Base-by-base conservation (phyloP, 2,797 vertebrate genomes). In the Adelosebastes latens region DNA sequence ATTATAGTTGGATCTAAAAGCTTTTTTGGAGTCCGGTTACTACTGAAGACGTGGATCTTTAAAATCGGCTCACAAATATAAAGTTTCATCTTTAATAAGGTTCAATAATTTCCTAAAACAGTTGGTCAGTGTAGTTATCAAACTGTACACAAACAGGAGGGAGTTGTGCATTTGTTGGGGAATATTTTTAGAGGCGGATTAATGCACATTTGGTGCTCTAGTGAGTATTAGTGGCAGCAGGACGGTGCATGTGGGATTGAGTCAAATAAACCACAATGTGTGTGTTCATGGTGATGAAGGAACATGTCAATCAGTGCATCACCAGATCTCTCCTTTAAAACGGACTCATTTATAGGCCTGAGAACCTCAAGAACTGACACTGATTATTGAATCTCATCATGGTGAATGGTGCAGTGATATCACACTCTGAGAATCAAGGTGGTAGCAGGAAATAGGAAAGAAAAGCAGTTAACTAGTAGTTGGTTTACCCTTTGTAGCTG, bases 11-110 rank as follows among this genome's bases (percentile, higher is more conserved):
- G 46, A 70, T 53, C 56, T 18, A 8, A 49, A 49, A 20, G 8
- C 0, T 20, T 49, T 49, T 49, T 49, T 49, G 46, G 39, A 49
- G 3, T 16, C 18, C 18, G 8, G 39, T 42, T 42, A 16, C 13
- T 16, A 42, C 14, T 0, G 39, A 42, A 0, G 39, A 1, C 0
- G 13, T 42, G 0, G 0, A 42, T 42, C 39, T 42, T 42, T 16
- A 42, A 16, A 42, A 16, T 42, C 12, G 0, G 22, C 53, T 55
- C 22, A 55, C 53, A 24, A 24, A 55, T 12, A 11, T 14, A 14
- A 3, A 56, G 53, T 24, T 56, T 56, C 22, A 0, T 25, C 22
- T 0, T 56, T 14, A 25, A 55, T 24, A 24, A 3, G n/a, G 53
- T 55, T 55, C n/a, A 24, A 12, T 55, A 5, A 24, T 55, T 55